phyloP scores from a whole-genome alignment of 30 jellyfish, hydroid and myxozoan species.

The Hydra vulgaris region DNA sequence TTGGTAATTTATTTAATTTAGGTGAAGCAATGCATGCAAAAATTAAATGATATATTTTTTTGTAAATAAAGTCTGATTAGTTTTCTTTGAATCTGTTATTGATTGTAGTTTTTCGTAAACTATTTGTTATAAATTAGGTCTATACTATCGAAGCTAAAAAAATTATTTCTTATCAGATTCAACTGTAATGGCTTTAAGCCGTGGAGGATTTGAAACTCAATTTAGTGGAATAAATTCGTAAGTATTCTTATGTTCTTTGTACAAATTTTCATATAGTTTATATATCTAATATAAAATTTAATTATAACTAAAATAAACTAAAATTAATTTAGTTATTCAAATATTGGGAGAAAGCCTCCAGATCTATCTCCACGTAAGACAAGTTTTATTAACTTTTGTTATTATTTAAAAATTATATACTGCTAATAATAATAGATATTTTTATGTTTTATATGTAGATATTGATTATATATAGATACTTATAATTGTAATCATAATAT shows the following conservation, averaged over 20 bases:
- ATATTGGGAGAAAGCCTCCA: slow-evolving; percentile 58
- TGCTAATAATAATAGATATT: not conserved
- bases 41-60: too few species aligned
- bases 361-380: slow-evolving; percentile 67
- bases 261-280: not conserved
- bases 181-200: slow-evolving; percentile 50
- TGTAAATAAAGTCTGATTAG: too few species aligned
- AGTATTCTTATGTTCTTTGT: slow-evolving; percentile 9
- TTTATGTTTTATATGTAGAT: too few species aligned
- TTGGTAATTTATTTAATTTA: too few species aligned
- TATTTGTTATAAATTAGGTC: not conserved
- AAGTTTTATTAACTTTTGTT: not conserved
- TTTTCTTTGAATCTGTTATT: not conserved
- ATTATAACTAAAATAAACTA: not conserved
- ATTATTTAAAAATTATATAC: too few species aligned
- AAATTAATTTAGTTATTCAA: slow-evolving; percentile 28
- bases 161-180: not conserved
- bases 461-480: too few species aligned
- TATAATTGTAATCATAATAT: too few species aligned
- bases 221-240: slow-evolving; percentile 66
- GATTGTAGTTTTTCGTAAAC: too few species aligned
- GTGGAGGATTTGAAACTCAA: slow-evolving; percentile 69
- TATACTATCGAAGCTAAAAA: not conserved
- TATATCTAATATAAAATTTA: not conserved
- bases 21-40: too few species aligned